These are phyloP conservation scores for Tauraco hartlaubi DNA, from an alignment of 2,797 vertebrate species.

Conservation along the genomic window DNA sequence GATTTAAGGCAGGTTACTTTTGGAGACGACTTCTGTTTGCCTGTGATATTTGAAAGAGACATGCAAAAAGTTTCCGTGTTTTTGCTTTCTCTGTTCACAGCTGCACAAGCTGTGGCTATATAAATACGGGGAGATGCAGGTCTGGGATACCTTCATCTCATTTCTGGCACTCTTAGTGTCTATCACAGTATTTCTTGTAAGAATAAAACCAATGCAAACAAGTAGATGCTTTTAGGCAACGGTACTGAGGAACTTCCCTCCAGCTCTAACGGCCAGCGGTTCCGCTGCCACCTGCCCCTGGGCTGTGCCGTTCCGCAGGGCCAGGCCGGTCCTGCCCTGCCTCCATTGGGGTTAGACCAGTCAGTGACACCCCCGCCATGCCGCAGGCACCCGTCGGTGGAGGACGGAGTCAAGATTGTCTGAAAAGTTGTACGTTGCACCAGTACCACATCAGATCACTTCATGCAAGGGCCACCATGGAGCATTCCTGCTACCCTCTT, in stretches of 20 bases:
- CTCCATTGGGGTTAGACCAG: too few relatives aligned
- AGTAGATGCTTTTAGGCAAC: background rate
- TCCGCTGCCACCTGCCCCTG: background rate
- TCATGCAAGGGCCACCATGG: background rate
- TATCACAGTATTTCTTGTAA: background rate
- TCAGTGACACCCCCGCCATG: fast-evolving
- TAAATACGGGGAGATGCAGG: background rate
- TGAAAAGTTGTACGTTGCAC: background rate
- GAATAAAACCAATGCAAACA: background rate
- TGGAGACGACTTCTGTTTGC: background rate
- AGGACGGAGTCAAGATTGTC: fast-evolving
- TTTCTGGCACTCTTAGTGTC: background rate
- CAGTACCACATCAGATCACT: too few relatives aligned
- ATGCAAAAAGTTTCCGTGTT: background rate
- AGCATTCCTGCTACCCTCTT: background rate
- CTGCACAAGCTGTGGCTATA: background rate
- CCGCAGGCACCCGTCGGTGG: fast-evolving
- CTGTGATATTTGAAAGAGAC: background rate
- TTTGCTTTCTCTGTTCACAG: background rate
- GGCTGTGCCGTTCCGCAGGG: fast-evolving
- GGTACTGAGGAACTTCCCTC: background rate
- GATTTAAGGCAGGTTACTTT: background rate
- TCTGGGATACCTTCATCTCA: background rate
- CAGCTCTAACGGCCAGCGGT: fast-evolving
- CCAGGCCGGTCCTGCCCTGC: background rate